Conservation (phyloP, 2,113 vertebrate species). For the Arizona elegans region DNA sequence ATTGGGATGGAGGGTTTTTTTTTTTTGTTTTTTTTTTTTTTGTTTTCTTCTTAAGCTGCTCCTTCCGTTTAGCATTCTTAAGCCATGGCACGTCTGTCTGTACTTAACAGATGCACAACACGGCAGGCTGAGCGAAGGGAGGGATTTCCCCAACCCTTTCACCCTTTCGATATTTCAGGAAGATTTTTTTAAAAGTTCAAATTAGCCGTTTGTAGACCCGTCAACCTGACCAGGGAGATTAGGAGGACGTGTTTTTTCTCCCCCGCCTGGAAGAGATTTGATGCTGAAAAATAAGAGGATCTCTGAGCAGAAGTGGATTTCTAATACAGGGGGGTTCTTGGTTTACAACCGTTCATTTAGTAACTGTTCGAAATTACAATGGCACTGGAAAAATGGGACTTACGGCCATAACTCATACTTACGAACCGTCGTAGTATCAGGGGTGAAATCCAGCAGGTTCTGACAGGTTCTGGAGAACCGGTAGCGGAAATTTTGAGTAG, state of each 20-base stretch:
- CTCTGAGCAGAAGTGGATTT: not conserved
- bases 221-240: not conserved
- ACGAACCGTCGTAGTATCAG: not conserved
- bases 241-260: conserved; percentile 33
- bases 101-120: not conserved
- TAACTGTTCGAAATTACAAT: not conserved
- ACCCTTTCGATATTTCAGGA: conserved; percentile 50
- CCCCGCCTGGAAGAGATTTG: conserved; percentile 18
- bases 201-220: conserved; percentile 36
- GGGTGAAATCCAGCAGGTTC: too few species aligned
- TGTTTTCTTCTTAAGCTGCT: conserved; percentile 73
- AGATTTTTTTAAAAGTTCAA: conserved; percentile 55
- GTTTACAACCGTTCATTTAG: not conserved
- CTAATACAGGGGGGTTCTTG: not conserved
- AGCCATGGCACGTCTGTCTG: conserved; percentile 64
- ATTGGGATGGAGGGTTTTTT: conserved; percentile 17
- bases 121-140: not conserved
- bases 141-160: not conserved
- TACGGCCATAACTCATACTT: too few species aligned
- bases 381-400: not conserved
- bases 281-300: conserved; percentile 21
- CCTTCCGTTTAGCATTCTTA: conserved; percentile 61
- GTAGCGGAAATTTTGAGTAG: too few species aligned
- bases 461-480: too few species aligned
- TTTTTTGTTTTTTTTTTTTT: not conserved